These are phyloP conservation scores for Brenthis daphne DNA, from an alignment of 2,888 invertebrate species.

Conservation along the genomic window DNA sequence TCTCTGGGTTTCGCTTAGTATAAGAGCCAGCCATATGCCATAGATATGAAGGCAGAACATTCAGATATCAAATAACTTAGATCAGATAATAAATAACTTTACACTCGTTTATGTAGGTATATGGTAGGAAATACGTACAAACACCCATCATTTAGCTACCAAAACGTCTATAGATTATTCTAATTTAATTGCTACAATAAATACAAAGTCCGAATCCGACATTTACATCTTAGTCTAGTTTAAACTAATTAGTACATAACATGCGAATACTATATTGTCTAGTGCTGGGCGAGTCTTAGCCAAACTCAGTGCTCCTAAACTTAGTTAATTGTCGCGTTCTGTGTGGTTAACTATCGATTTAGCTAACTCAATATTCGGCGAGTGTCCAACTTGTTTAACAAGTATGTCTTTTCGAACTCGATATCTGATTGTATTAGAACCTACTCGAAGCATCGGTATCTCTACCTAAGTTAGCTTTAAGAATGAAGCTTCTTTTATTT, in stretches of 20 bases:
- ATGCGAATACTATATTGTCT: constrained; percentile 26
- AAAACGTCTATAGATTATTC: background rate
- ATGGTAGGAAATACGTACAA: too few relatives aligned
- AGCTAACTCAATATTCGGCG: constrained; percentile 33
- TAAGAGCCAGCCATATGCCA: too few relatives aligned
- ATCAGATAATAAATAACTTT: too few relatives aligned
- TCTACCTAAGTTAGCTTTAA: background rate
- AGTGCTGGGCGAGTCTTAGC: constrained; percentile 30
- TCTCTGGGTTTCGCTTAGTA: too few relatives aligned
- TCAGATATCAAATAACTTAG: too few relatives aligned
- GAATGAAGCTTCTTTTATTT: too few relatives aligned
- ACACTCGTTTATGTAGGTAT: too few relatives aligned
- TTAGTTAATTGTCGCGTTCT: constrained; percentile 36
- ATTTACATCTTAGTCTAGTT: constrained; percentile 14
- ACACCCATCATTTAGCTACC: background rate
- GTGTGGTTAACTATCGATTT: constrained; percentile 34
- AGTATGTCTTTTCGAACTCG: constrained; percentile 1
- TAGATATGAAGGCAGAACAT: too few relatives aligned
- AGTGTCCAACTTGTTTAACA: constrained; percentile 26
- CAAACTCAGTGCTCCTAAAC: constrained; percentile 34
- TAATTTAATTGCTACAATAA: constrained; percentile 18
- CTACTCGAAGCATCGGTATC: background rate
- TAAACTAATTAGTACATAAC: constrained; percentile 30
- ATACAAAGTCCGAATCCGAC: background rate
- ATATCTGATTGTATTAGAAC: constrained; percentile 13